Evolutionary conservation across 2,113 vertebrate species (phyloP).

Genomic region (Aspidoscelis tigris): DNA sequence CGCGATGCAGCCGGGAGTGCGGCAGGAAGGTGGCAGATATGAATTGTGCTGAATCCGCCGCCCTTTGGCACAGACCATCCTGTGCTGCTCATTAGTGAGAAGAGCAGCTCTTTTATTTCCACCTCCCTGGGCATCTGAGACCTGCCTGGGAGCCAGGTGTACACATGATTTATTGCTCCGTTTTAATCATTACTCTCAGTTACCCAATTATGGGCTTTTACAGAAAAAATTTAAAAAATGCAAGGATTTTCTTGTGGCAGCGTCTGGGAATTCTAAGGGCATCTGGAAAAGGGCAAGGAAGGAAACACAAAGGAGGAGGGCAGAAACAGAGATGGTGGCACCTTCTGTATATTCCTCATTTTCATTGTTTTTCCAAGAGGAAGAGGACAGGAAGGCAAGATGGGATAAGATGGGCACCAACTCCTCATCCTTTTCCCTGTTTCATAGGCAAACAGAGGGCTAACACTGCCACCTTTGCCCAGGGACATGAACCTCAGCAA

Average conservation of each 20-base stretch:
- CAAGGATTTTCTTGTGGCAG: constrained; percentile 64
- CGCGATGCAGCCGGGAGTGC: background rate
- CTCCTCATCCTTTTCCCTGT: too few species aligned
- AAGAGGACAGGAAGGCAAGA: too few species aligned
- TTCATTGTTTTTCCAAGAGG: background rate
- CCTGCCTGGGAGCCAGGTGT: constrained; percentile 61
- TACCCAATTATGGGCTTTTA: constrained; percentile 69
- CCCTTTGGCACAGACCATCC: constrained; percentile 40
- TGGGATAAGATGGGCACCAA: too few species aligned
- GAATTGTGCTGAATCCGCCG: constrained; percentile 58
- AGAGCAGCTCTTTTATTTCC: constrained; percentile 37
- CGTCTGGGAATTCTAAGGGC: constrained; percentile 69
- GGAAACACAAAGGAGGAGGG: constrained; percentile 37
- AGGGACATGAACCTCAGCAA: too few species aligned
- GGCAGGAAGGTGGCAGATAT: background rate
- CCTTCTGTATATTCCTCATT: constrained; percentile 46
- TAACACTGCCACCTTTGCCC: background rate
- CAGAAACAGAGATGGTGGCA: constrained; percentile 22
- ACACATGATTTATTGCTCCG: constrained; percentile 70
- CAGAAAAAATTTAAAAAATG: constrained; percentile 55
- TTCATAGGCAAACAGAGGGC: too few species aligned
- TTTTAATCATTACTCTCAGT: constrained; percentile 71
- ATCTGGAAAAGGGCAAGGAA: constrained; percentile 65
- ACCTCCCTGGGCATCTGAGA: background rate
- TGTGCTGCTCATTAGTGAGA: constrained; percentile 48